These are phyloP conservation scores for Pygoscelis antarcticus DNA, from an alignment of 2,113 vertebrate genomes.

Conservation along the genomic window DNA sequence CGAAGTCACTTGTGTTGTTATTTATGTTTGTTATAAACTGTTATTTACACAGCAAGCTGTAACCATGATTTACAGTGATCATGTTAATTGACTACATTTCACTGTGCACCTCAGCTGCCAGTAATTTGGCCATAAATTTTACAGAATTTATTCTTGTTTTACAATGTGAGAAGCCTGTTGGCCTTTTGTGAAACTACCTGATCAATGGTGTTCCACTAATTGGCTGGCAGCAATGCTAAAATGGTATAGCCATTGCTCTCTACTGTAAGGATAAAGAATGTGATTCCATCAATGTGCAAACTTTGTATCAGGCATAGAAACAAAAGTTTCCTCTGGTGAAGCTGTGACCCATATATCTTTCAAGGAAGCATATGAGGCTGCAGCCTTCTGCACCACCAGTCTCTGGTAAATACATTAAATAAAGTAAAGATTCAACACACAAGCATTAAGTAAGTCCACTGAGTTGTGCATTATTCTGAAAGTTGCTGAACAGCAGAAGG, in stretches of 20 bases:
- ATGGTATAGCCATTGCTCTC: background rate
- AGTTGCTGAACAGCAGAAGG: slow-evolving; percentile 62
- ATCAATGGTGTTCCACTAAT: background rate
- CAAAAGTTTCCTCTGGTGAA: background rate
- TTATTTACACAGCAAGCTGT: slow-evolving; percentile 55
- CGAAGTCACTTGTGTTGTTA: slow-evolving; percentile 36
- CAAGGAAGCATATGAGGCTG: background rate
- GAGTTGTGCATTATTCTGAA: slow-evolving; percentile 52
- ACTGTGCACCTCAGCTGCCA: slow-evolving; percentile 17
- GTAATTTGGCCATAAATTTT: slow-evolving; percentile 55
- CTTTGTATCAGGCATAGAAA: background rate
- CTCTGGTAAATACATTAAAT: slow-evolving; percentile 35
- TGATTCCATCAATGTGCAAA: background rate
- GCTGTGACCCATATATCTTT: slow-evolving; percentile 3
- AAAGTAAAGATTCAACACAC: slow-evolving; percentile 33
- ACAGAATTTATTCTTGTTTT: slow-evolving; percentile 34
- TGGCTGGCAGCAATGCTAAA: slow-evolving; percentile 5
- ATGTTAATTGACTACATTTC: slow-evolving; percentile 59
- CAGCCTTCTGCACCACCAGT: slow-evolving; percentile 1
- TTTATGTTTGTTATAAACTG: slow-evolving; percentile 49
- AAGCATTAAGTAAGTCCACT: slow-evolving; percentile 15
- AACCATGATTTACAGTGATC: slow-evolving; percentile 58
- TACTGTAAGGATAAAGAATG: background rate
- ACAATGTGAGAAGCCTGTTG: background rate
- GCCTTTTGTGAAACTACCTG: slow-evolving; percentile 5